Percentiles rank a stretch among this genome's conserved stretches.
phyloP scores from a whole-genome alignment of 2,888 invertebrate genomes.

The Apotomis turbidana region DNA sequence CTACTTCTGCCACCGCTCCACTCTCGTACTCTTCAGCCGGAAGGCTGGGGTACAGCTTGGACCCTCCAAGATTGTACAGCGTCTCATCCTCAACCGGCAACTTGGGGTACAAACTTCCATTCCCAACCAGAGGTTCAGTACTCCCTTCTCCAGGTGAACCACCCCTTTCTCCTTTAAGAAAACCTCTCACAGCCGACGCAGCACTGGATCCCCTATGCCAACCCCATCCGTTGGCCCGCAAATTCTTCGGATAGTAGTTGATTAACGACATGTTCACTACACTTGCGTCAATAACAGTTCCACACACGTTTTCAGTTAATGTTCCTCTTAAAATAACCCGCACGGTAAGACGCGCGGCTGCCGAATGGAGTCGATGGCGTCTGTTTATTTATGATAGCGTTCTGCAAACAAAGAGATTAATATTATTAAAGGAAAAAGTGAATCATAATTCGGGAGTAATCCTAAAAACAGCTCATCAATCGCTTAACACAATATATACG shows the following conservation, averaged over 20 bases:
- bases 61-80: slow-evolving; percentile 59
- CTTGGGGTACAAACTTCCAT: slow-evolving; percentile 68
- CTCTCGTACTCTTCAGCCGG: slow-evolving; percentile 76
- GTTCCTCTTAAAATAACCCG: slow-evolving; percentile 51
- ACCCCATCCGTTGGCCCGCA: slow-evolving; percentile 78
- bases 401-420: slow-evolving; percentile 47
- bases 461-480: background rate
- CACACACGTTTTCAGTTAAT: slow-evolving; percentile 45
- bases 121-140: slow-evolving; percentile 62
- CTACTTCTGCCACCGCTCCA: slow-evolving; percentile 74
- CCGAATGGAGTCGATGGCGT: slow-evolving; percentile 47
- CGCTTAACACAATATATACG: background rate
- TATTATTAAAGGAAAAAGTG: background rate
- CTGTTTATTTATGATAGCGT: slow-evolving; percentile 50
- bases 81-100: slow-evolving; percentile 72
- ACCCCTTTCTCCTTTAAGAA: slow-evolving; percentile 69
- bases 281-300: slow-evolving; percentile 43
- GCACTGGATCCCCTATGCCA: slow-evolving; percentile 71
- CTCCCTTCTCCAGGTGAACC: slow-evolving; percentile 53
- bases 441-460: background rate
- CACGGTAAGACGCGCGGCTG: slow-evolving; percentile 45
- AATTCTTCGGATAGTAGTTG: slow-evolving; percentile 76
- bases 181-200: slow-evolving; percentile 68
- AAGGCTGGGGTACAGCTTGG: slow-evolving; percentile 72
- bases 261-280: slow-evolving; percentile 50